Conservation (phyloP, 2,113 vertebrate genomes). For the Myiopsitta monachus region DNA sequence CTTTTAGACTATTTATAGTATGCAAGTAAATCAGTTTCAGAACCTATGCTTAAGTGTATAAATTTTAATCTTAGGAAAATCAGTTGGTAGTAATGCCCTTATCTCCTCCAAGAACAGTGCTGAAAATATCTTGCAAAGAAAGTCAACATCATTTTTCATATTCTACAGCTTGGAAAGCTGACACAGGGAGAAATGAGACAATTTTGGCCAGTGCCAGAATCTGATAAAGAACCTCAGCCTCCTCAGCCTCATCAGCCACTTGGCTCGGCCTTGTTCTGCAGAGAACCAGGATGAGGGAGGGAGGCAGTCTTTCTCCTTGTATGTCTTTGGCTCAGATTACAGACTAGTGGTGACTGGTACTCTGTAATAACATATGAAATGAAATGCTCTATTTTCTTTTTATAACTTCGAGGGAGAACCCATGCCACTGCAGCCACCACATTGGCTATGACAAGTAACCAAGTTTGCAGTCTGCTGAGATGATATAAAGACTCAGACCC, state of each 20-base stretch:
- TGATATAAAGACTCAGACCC: background rate
- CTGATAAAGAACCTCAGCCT: background rate
- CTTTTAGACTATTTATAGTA: background rate
- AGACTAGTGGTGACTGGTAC: background rate
- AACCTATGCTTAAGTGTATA: background rate
- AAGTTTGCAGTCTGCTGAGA: background rate
- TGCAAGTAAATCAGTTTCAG: background rate
- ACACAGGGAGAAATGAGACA: background rate
- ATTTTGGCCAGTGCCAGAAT: background rate
- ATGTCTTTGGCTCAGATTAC: background rate
- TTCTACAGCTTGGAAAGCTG: background rate
- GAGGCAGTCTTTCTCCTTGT: background rate
- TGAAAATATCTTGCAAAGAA: background rate
- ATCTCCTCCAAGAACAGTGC: background rate
- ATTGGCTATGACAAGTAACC: background rate
- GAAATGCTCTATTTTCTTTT: background rate
- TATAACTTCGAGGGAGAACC: background rate
- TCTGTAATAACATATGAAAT: background rate
- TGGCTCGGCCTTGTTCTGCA: background rate
- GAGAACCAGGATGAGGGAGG: background rate
- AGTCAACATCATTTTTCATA: background rate
- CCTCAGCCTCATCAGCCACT: background rate
- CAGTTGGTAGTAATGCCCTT: background rate
- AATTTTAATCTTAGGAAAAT: background rate
- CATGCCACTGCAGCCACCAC: background rate